These are phyloP conservation scores for Pseudomugil gertrudae DNA, from an alignment of 2,797 vertebrate genomes.

Conservation along the genomic window DNA sequence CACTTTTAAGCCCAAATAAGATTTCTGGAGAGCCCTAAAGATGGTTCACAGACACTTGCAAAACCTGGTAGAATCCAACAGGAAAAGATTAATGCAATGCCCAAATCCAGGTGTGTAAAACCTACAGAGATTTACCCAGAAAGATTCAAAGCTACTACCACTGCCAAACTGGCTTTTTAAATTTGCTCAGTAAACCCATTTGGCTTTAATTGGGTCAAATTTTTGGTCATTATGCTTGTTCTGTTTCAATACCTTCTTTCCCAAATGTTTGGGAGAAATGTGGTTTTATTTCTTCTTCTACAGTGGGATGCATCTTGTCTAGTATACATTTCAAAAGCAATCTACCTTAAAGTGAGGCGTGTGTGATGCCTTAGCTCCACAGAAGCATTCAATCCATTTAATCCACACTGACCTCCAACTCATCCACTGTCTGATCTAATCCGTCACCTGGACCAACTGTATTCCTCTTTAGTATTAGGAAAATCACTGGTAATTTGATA, in stretches of 20 bases:
- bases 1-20: constrained; percentile 10
- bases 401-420: constrained; percentile 13
- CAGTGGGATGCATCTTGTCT: not conserved
- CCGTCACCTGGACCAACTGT: constrained; percentile 5
- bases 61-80: not conserved
- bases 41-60: not conserved
- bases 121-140: not conserved
- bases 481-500: not conserved
- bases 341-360: constrained; percentile 4
- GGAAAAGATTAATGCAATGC: not conserved
- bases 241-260: not conserved
- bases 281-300: not conserved
- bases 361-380: not conserved
- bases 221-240: not conserved
- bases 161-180: not conserved
- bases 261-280: not conserved
- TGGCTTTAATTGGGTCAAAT: not conserved
- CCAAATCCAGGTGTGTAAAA: not conserved
- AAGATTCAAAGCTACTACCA: not conserved
- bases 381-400: constrained; percentile 4
- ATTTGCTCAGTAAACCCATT: not conserved
- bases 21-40: not conserved
- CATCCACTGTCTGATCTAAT: not conserved
- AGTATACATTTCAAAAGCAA: constrained; percentile 3
- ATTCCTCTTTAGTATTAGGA: not conserved